phyloP scores from a whole-genome alignment of 2,797 vertebrate genomes.

The Cottoperca gobio region DNA sequence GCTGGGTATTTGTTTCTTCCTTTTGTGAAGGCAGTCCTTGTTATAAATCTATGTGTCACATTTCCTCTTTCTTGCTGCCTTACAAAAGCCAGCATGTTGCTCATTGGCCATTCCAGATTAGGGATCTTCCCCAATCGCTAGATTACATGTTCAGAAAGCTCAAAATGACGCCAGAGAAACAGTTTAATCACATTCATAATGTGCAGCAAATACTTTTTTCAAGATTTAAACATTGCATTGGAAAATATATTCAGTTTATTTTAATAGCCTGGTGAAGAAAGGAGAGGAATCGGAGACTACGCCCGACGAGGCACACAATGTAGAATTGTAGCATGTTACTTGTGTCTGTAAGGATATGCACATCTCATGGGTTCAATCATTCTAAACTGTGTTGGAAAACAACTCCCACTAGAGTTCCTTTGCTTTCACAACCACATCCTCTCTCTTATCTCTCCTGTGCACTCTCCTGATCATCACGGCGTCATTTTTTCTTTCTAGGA shows the following conservation, averaged over 20 bases:
- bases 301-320: background rate
- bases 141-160: background rate
- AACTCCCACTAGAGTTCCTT: background rate
- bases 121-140: no score
- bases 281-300: background rate
- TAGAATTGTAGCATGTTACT: background rate
- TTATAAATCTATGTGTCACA: background rate
- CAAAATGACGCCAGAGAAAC: background rate
- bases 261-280: background rate
- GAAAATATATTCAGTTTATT: background rate
- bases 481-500: conserved; percentile 84
- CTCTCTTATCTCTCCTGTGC: background rate
- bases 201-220: background rate
- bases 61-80: background rate
- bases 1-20: background rate
- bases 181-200: background rate
- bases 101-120: background rate
- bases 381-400: no score
- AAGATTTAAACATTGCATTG: background rate
- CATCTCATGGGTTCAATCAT: conserved; percentile 26
- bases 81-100: background rate
- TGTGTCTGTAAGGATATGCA: background rate
- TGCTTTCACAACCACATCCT: background rate
- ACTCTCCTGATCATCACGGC: conserved; percentile 5
- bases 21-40: background rate